A percentile compares a stretch with the other conserved stretches of the same genome.
phyloP scores from a whole-genome alignment of 2,113 vertebrate genomes.

The Carassius gibelio region DNA sequence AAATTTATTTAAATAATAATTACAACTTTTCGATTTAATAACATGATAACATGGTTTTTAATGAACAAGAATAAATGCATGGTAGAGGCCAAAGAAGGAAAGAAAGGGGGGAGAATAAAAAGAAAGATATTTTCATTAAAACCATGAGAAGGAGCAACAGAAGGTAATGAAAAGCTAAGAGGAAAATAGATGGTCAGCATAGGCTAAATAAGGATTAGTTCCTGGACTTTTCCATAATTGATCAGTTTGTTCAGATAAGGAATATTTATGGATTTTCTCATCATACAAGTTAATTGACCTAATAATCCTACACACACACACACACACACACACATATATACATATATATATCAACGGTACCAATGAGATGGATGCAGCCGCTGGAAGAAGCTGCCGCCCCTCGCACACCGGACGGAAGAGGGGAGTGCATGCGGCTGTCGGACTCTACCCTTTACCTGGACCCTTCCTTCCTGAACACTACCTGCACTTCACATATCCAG shows the following conservation, averaged over 20 bases:
- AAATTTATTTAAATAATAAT: too few relatives aligned
- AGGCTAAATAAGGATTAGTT: constrained; percentile 17
- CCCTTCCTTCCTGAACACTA: too few relatives aligned
- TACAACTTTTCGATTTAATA: neutral
- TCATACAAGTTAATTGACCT: neutral
- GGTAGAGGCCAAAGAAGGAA: neutral
- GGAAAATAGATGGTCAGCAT: constrained; percentile 53
- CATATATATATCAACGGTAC: too few relatives aligned
- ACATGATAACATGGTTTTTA: neutral
- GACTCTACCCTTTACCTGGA: too few relatives aligned
- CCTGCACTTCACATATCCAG: too few relatives aligned
- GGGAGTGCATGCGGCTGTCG: too few relatives aligned
- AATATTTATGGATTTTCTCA: constrained; percentile 12
- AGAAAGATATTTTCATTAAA: neutral
- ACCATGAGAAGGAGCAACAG: neutral
- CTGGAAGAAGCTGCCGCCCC: too few relatives aligned
- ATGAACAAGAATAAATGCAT: neutral
- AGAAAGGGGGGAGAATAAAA: neutral
- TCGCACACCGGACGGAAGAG: too few relatives aligned
- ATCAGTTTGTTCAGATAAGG: constrained; percentile 15
- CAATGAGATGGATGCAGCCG: too few relatives aligned
- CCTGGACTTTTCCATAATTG: neutral
- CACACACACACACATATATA: too few relatives aligned
- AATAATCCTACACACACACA: neutral
- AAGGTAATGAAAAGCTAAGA: constrained; percentile 9